Evolutionary conservation across 92 coral and sea anemone species (phyloP).

Genomic region (Muricea muricata): DNA sequence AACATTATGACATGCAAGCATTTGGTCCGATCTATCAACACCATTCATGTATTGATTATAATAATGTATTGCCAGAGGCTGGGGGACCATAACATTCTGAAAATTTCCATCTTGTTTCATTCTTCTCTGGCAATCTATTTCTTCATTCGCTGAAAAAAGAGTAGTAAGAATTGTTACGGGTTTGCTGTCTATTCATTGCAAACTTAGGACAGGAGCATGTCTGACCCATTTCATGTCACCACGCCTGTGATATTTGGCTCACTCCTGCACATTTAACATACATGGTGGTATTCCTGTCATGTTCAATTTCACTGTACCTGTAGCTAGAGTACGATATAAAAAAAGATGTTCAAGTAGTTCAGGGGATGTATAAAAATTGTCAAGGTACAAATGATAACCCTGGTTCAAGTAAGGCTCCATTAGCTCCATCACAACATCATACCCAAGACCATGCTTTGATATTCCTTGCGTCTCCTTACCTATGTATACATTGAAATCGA

Average conservation of each 20-base stretch:
- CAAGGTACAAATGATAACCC: background rate
- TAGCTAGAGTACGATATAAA: background rate
- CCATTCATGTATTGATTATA: no score
- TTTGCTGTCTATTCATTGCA: background rate
- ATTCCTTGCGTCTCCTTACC: slow-evolving; percentile 23
- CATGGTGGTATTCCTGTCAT: background rate
- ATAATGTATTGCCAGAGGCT: no score
- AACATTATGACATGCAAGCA: background rate
- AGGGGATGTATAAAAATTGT: background rate
- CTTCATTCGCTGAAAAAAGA: background rate
- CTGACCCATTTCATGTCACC: background rate
- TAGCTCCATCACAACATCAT: slow-evolving; percentile 71
- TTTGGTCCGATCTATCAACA: background rate
- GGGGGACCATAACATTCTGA: background rate
- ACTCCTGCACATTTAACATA: background rate
- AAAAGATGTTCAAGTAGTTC: background rate
- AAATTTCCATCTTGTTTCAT: background rate
- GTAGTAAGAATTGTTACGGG: background rate
- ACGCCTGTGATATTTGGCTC: background rate
- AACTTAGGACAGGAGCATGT: background rate
- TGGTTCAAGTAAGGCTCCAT: background rate
- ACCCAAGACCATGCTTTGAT: slow-evolving; percentile 67
- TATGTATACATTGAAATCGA: slow-evolving; percentile 53
- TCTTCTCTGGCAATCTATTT: background rate
- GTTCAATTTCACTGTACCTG: background rate